A percentile compares a stretch with the other conserved stretches of the same genome.
Evolutionary conservation across 2,113 vertebrate genomes (phyloP).

Genomic region (Chelonoidis abingdonii): DNA sequence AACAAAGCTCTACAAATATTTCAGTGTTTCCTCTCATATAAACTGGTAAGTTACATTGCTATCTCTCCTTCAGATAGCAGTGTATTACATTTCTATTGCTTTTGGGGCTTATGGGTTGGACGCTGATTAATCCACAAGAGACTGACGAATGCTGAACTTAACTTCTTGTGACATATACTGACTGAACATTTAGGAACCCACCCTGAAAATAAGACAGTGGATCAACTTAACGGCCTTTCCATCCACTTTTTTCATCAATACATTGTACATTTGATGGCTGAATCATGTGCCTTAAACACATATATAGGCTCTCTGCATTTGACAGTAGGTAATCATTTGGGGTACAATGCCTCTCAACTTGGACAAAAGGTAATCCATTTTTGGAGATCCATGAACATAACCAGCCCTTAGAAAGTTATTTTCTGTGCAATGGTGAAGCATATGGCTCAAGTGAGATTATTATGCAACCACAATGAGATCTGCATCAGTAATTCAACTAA

Average conservation of each 20-base stretch:
- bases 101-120: accelerated
- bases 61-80: not conserved
- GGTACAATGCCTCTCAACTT: not conserved
- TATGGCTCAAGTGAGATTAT: not conserved
- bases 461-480: not conserved
- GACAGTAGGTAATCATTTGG: not conserved
- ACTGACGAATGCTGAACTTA: not conserved
- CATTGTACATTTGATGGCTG: not conserved
- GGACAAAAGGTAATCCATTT: not conserved
- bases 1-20: not conserved
- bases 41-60: not conserved
- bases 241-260: not conserved
- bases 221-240: not conserved
- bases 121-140: not conserved
- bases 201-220: not conserved
- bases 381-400: not conserved
- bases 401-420: not conserved
- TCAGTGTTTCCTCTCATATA: not conserved
- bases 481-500: not conserved
- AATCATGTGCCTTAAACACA: not conserved
- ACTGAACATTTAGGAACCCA: not conserved
- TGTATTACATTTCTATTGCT: not conserved
- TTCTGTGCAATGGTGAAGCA: not conserved
- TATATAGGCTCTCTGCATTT: not conserved
- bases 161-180: not conserved